Evolutionary conservation across 2,888 invertebrate genomes (phyloP), one percentile per base, ranked within the genome.

Genomic region (Caenorhabditis sp.): DNA sequence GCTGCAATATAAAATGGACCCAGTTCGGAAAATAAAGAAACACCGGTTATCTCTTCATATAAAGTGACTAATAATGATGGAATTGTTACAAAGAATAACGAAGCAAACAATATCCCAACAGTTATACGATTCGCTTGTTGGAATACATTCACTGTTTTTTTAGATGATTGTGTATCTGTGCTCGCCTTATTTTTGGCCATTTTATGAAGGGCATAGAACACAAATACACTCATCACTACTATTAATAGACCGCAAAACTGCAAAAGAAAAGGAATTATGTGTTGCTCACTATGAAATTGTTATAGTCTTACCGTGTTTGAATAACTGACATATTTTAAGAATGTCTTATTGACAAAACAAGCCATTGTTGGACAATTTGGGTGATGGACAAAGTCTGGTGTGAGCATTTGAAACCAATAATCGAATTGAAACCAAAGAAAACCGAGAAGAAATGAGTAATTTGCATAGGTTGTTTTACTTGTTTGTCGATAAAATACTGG

Each of bases 1-100:
- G 63, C 63, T 36, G 63, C 67, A 64, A 72, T 72, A 52, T 72
- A 72, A 50, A 67, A 72, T 2, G 71, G 71, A 1, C 71, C 71
- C 12, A 72, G 38, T n/a, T 67, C 63, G 17, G 71, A 59, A 56
- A 72, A 72, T 43, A 72, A 21, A n/a, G 71, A 72, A 27, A 72
- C 60, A 1, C 71, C 71, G 1, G 71, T 72, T 17, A 72, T 49
- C 20, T 72, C 63, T 23, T 72, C 71, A 36, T 72, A 72, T 14
- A 63, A 66, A 3, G 67, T 67, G 36, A 72, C 71, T 60, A 72
- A 36, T 5, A 72, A 52, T 10, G 63, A 63, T 12, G 71, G 71
- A 21, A 72, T 72, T 4, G 71, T 72, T 0, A 72, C 67, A 23
- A 72, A 72, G 36, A 72, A 72, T 52, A 72, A 21, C 2, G 71